A percentile compares a stretch with the other conserved stretches of the same genome.
Conservation (phyloP, 2,113 vertebrate genomes). For the Lamprotornis superbus region DNA sequence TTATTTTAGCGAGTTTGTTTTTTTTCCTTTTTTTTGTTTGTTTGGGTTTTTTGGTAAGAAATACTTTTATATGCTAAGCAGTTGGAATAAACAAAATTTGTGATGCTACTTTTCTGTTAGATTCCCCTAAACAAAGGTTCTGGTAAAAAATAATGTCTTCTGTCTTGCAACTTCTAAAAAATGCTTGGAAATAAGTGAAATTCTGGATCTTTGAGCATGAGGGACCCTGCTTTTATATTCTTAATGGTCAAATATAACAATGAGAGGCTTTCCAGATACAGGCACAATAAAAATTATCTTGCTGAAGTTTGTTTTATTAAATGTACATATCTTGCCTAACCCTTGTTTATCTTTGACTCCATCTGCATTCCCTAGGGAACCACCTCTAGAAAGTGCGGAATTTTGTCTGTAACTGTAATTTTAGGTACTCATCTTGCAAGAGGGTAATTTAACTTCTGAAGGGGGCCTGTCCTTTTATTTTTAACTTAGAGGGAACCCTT, state of each 20-base stretch:
- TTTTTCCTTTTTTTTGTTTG: not conserved
- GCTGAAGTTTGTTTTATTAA: not conserved
- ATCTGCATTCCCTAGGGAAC: not conserved
- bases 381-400: not conserved
- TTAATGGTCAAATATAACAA: not conserved
- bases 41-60: not conserved
- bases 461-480: not conserved
- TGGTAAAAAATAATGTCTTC: not conserved
- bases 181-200: not conserved
- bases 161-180: not conserved
- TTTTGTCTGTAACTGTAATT: not conserved
- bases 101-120: not conserved
- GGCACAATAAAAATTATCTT: not conserved
- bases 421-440: not conserved
- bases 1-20: accelerated
- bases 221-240: not conserved
- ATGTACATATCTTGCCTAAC: not conserved
- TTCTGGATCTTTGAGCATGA: not conserved
- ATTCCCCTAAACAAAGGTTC: not conserved
- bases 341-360: not conserved
- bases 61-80: not conserved
- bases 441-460: not conserved
- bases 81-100: not conserved
- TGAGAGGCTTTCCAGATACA: not conserved
- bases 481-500: not conserved